Evolutionary conservation across 2,113 vertebrate species (phyloP), one percentile per base, ranked within the genome.

Genomic region (Megaceryle torquata): DNA sequence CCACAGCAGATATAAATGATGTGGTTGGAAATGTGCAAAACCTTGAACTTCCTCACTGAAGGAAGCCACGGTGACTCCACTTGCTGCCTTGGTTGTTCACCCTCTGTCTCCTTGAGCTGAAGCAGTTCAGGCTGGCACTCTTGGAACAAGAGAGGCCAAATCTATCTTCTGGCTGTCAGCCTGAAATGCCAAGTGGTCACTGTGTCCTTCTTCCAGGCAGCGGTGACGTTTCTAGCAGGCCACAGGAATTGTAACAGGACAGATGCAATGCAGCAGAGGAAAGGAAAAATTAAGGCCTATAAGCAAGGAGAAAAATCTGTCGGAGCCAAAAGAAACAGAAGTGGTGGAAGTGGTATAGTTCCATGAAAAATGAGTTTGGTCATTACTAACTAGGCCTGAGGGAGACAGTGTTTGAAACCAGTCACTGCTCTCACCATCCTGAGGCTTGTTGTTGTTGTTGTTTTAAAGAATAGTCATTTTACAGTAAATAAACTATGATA

Each of bases 401-500:
- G 7, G n/a, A 41, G 70, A 51, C 4, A 48, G 43, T 22, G 13
- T 60, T 78, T 93, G 76, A 83, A 90, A 91, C 4, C 18, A 64
- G 43, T 19, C 69, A 33, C 41, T 26, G 70, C 53, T 69, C 31
- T 91, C 39, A n/a, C 8, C 43, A 77, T 29, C 37, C 72, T 67
- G 59, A 69, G 11, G 89, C 50, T 46, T 46, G 43, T 51, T 83
- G 0, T 15, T 90, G 33, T 51, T 77, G n/a, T 13, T 91, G 20
- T 54, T 89, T 86, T 80, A 76, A 92, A 88, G 37, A 89, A 81
- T 11, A 21, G 50, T 75, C 28, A 46, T 81, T 92, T 81, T 84
- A 79, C 61, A 93, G 61, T 69, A 95, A 88, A 92, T 33, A 83
- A 60, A 82, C 39, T 74, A 43, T 61, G 86, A 88, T 77, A 95